Percentiles rank a stretch among this genome's conserved stretches.
Evolutionary conservation across 1,140 invertebrate genomes (phyloP).

Genomic region (Drosophila funebris): DNA sequence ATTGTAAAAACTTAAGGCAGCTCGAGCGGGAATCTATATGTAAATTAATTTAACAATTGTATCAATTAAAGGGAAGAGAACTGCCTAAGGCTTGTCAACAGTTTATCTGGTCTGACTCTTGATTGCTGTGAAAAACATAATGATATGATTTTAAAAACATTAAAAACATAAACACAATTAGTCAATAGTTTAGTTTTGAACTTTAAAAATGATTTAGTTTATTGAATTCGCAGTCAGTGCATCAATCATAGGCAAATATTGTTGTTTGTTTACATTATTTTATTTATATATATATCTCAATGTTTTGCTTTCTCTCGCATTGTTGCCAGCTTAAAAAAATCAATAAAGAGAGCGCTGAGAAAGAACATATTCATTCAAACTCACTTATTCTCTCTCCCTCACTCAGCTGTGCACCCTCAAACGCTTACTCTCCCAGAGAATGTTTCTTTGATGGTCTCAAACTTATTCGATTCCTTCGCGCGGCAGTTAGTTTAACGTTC

Average conservation of each 20-base stretch:
- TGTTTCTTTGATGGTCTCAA: constrained; percentile 7
- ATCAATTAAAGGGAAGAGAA: too few relatives aligned
- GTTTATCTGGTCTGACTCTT: too few relatives aligned
- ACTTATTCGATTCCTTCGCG: constrained; percentile 36
- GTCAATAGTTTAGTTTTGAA: neutral
- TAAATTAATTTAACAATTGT: too few relatives aligned
- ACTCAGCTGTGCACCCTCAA: neutral
- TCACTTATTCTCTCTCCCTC: constrained; percentile 8
- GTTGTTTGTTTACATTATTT: constrained; percentile 31
- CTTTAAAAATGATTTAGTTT: constrained; percentile 6
- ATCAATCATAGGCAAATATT: constrained; percentile 33
- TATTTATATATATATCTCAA: constrained; percentile 43
- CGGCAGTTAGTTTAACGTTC: constrained; percentile 35
- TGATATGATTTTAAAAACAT: neutral
- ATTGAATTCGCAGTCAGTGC: neutral
- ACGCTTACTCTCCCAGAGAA: neutral
- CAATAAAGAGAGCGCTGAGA: constrained; percentile 49
- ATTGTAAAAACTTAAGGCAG: neutral
- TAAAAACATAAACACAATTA: too few relatives aligned
- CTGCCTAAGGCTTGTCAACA: too few relatives aligned
- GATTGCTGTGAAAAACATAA: too few relatives aligned
- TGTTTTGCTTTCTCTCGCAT: constrained; percentile 24
- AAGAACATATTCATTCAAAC: constrained; percentile 4
- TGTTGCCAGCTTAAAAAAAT: constrained; percentile 70
- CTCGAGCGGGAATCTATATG: too few relatives aligned